Evolutionary conservation across 92 coral and sea anemone species (phyloP).

Genomic region (Zoanthus sansibaricus): DNA sequence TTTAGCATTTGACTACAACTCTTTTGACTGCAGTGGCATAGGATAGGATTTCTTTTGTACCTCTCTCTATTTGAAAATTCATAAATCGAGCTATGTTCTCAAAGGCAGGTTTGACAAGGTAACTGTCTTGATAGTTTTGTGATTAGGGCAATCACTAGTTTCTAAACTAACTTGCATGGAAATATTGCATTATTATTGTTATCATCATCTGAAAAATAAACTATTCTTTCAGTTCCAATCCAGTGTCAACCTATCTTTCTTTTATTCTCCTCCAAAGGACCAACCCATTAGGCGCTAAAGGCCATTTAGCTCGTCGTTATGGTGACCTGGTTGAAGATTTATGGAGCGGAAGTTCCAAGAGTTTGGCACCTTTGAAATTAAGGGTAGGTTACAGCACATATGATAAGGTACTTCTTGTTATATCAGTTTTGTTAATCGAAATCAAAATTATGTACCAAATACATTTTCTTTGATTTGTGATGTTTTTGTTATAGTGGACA

Average conservation of each 20-base stretch:
- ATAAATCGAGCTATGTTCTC: too few species aligned
- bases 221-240: neutral
- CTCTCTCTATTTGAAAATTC: too few species aligned
- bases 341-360: conserved; percentile 95
- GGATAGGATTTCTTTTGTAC: too few species aligned
- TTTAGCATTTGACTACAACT: too few species aligned
- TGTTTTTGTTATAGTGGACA: conserved; percentile 78
- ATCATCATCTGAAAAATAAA: neutral
- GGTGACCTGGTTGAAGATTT: conserved; percentile 95
- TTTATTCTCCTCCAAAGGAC: conserved; percentile 53
- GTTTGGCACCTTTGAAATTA: conserved; percentile 92
- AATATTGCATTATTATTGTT: too few species aligned
- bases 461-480: neutral
- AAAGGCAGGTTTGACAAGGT: too few species aligned
- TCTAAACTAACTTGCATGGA: too few species aligned
- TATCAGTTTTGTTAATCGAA: neutral
- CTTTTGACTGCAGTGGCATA: too few species aligned
- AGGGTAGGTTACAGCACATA: conserved; percentile 68
- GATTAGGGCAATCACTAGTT: too few species aligned
- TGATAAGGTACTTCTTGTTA: neutral
- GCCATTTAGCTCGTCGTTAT: conserved; percentile 96
- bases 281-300: conserved; percentile 97
- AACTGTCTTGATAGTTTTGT: too few species aligned
- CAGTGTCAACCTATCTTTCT: neutral
- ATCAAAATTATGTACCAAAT: neutral